A percentile compares a stretch with the other conserved stretches of the same genome.
Evolutionary conservation across 2,888 invertebrate species (phyloP).

Genomic region (Drosophila robusta): DNA sequence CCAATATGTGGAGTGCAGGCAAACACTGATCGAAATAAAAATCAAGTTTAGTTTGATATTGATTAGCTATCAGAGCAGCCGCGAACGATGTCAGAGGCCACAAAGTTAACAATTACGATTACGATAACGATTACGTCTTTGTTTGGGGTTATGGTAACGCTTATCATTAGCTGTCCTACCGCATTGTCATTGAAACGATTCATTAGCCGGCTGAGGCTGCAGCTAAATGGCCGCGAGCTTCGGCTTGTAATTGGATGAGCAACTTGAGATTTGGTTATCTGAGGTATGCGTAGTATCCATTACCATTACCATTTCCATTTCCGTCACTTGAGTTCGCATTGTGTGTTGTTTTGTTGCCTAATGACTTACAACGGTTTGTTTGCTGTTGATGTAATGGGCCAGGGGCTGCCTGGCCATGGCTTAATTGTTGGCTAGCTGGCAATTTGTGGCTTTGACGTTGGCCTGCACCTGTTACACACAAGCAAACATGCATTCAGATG

Average conservation of each 20-base stretch:
- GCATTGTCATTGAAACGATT: constrained; percentile 65
- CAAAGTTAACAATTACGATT: constrained; percentile 5
- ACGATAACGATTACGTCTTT: constrained; percentile 6
- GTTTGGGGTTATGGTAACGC: constrained; percentile 16
- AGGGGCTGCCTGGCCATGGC: constrained; percentile 47
- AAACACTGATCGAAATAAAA: background rate
- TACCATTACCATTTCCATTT: constrained; percentile 40
- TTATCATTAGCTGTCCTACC: constrained; percentile 44
- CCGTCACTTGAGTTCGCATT: constrained; percentile 40
- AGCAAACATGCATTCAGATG: background rate
- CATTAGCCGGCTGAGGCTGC: constrained; percentile 55
- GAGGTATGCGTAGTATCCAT: constrained; percentile 18
- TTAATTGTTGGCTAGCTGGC: constrained; percentile 47
- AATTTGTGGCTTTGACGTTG: constrained; percentile 28
- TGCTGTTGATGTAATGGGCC: constrained; percentile 22
- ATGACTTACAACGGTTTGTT: constrained; percentile 62
- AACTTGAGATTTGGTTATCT: constrained; percentile 13
- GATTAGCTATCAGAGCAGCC: background rate
- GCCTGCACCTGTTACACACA: constrained; percentile 50
- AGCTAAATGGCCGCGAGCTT: constrained; percentile 41
- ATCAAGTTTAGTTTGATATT: background rate
- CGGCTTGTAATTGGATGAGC: constrained; percentile 49
- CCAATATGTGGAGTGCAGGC: background rate
- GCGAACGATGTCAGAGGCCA: background rate
- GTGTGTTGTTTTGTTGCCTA: constrained; percentile 38